These are phyloP conservation scores for Campopleginae sp. DNA, from an alignment of 2,888 invertebrate genomes.

Conservation along the genomic window DNA sequence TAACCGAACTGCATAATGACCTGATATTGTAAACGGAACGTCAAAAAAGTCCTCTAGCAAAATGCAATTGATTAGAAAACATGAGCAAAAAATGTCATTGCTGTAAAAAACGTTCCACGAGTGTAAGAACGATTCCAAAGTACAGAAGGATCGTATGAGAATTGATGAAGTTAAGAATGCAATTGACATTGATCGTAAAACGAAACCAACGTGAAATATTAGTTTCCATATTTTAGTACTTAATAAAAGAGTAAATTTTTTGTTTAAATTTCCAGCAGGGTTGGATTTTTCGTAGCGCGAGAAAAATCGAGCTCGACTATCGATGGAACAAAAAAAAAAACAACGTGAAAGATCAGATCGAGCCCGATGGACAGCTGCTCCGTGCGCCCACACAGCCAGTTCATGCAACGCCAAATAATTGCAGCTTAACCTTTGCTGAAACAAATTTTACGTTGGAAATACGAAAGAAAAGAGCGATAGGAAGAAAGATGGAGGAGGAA, in stretches of 20 bases:
- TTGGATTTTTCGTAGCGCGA: constrained; percentile 33
- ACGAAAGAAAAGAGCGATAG: constrained; percentile 45
- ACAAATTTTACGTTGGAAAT: constrained; percentile 74
- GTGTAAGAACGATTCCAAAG: constrained; percentile 38
- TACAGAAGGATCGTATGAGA: constrained; percentile 38
- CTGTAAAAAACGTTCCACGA: constrained; percentile 45
- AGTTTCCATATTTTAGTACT: constrained; percentile 52
- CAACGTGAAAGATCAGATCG: constrained; percentile 29
- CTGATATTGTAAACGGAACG: constrained; percentile 41
- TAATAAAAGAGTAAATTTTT: not conserved
- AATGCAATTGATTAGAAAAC: constrained; percentile 58
- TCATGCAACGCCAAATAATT: constrained; percentile 84
- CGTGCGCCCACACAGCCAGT: constrained; percentile 82
- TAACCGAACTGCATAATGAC: not conserved
- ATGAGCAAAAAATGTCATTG: constrained; percentile 59
- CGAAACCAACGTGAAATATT: constrained; percentile 60
- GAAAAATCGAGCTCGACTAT: constrained; percentile 32
- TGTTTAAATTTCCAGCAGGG: not conserved
- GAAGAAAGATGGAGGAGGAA: constrained; percentile 29
- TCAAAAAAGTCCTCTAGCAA: constrained; percentile 48
- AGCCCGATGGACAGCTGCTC: constrained; percentile 78
- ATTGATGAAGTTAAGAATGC: constrained; percentile 36
- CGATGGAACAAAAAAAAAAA: constrained; percentile 42
- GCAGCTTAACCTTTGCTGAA: constrained; percentile 81
- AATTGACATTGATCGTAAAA: constrained; percentile 49